Percentiles rank a stretch among this genome's conserved stretches.
phyloP scores from a whole-genome alignment of 2,113 vertebrate species.

The Pteruthius melanotis region DNA sequence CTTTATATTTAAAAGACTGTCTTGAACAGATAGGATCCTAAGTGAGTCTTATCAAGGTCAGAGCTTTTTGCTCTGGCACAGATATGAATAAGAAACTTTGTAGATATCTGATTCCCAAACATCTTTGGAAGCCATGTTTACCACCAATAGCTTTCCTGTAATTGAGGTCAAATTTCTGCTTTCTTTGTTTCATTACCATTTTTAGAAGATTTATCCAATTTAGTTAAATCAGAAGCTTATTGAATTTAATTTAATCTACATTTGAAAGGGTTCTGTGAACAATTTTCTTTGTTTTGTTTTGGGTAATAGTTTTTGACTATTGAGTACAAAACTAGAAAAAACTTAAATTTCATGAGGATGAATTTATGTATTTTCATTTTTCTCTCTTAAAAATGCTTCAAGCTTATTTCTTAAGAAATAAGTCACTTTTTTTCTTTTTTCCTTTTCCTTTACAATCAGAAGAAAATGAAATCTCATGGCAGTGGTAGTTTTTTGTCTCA shows the following conservation, averaged over 20 bases:
- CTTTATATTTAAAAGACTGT: conserved; percentile 29
- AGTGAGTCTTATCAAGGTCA: conserved; percentile 45
- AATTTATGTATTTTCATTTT: background rate
- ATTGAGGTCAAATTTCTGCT: conserved; percentile 3
- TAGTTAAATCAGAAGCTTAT: background rate
- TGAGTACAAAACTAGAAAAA: background rate
- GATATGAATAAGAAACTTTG: background rate
- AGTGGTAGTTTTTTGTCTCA: background rate
- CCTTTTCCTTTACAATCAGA: background rate
- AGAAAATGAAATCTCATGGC: background rate
- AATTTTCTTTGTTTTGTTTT: background rate
- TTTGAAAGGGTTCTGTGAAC: background rate
- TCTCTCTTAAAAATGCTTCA: background rate
- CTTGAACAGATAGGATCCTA: conserved; percentile 31
- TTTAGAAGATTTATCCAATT: background rate
- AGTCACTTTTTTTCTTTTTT: rapidly evolving
- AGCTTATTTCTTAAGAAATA: background rate
- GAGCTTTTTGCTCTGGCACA: background rate
- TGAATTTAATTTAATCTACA: background rate
- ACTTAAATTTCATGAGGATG: background rate
- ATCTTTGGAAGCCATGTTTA: background rate
- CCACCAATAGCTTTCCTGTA: background rate
- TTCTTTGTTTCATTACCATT: conserved; percentile 15
- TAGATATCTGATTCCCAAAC: background rate
- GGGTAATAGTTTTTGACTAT: background rate